A percentile compares a stretch with the other conserved stretches of the same genome.
Conservation (phyloP, 2,888 invertebrate genomes). For the Tolmerus cingulatus region DNA sequence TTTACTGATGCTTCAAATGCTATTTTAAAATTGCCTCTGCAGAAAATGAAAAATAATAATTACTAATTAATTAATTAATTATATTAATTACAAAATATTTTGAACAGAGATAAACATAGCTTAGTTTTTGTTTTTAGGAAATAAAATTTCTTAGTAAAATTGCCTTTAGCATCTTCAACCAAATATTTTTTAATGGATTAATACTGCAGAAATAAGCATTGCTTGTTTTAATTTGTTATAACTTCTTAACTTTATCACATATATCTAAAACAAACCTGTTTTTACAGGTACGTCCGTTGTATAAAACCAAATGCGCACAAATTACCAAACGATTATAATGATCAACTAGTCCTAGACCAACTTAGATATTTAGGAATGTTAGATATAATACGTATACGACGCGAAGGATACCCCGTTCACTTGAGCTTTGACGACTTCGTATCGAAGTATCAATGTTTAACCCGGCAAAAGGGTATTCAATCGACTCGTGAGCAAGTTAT, state of each 20-base stretch:
- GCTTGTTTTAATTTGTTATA: background rate
- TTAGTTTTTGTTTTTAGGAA: too few species aligned
- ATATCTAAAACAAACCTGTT: background rate
- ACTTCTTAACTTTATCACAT: background rate
- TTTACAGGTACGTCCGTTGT: conserved; percentile 82
- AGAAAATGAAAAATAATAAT: too few species aligned
- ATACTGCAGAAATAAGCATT: background rate
- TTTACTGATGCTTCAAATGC: too few species aligned
- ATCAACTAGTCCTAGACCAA: conserved; percentile 84
- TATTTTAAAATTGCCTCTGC: too few species aligned
- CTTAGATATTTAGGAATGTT: conserved; percentile 90
- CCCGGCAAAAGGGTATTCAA: conserved; percentile 54
- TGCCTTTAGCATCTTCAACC: too few species aligned
- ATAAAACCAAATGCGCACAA: conserved; percentile 92
- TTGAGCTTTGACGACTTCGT: conserved; percentile 79
- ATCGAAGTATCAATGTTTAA: conserved; percentile 78
- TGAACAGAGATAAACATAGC: too few species aligned
- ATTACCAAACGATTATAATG: conserved; percentile 79
- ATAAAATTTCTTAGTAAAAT: too few species aligned
- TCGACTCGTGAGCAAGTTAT: conserved; percentile 55
- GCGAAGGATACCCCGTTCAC: conserved; percentile 90
- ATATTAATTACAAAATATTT: too few species aligned
- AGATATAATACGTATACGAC: conserved; percentile 89
- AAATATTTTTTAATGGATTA: too few species aligned
- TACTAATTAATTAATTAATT: too few species aligned